Base-by-base conservation (phyloP, 2,113 vertebrate species). In the Acrocephalus arundinaceus region DNA sequence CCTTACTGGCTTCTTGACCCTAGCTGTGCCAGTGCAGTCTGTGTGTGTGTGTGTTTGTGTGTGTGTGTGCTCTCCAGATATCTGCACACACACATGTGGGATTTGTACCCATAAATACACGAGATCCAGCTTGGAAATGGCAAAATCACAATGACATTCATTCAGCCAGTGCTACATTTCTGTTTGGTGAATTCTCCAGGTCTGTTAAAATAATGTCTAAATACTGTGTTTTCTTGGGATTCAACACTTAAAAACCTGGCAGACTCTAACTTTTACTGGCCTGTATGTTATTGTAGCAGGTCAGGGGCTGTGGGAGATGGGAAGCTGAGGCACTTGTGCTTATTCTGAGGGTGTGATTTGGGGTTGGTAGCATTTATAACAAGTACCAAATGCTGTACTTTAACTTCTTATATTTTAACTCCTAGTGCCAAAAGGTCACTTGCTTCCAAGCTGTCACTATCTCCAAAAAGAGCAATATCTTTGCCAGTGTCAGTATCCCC, bases 261-360 rank as follows among this genome's bases (percentile, higher is more conserved):
- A 74, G 55, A 13, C 5, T 65, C 17, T 11, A 3, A 13, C 20
- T 68, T 77, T 68, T 49, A 24, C 37, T 30, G 31, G 15, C 13
- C 22, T 5, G 0, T 15, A 1, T 5, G 2, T 2, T 33, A 63
- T 3, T 9, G 2, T 9, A 62, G 31, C 5, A 0, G 4, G 45
- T 31, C 62, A 24, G 46, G 18, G 62, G 61, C 4, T 54, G 57
- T 37, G 48, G 39, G n/a, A 46, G 30, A 2, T 24, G 10, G 61
- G 46, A 35, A 48, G 46, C 52, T 31, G 31, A 35, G 17, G 11
- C 21, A 11, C 16, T 74, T 8, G 8, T 9, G 2, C 15, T 13
- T 51, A 31, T 43, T 41, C 45, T 27, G 45, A 58, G 62, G 28
- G 17, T 61, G 15, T 2, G 1, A 24, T 41, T 11, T 55, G 70